A percentile compares a stretch with the other conserved stretches of the same genome.
These are phyloP conservation scores for Silurus glanis DNA, from an alignment of 2,113 vertebrate species.

Conservation along the genomic window DNA sequence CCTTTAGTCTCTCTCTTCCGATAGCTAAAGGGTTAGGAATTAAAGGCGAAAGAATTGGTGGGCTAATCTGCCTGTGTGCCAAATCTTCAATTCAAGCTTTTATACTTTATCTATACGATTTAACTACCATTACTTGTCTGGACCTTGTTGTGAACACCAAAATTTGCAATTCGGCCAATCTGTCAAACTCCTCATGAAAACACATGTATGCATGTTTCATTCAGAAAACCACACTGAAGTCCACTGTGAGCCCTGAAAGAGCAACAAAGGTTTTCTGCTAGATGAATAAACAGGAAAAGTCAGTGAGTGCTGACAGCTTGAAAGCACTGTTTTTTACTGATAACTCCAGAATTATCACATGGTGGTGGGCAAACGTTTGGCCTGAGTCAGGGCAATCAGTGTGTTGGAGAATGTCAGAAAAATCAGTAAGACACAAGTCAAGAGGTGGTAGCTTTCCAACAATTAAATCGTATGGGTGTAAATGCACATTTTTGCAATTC, in stretches of 20 bases:
- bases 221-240: background rate
- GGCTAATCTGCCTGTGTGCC: no score
- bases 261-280: background rate
- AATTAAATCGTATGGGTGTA: no score
- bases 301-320: background rate
- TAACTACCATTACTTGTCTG: no score
- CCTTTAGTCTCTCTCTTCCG: no score
- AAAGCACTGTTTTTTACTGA: background rate
- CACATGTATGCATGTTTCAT: background rate
- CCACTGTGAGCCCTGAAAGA: background rate
- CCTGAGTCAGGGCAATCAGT: conserved; percentile 44
- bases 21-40: no score
- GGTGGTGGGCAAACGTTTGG: conserved; percentile 34
- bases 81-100: no score
- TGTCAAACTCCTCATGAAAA: background rate
- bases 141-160: background rate
- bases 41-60: no score
- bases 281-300: background rate
- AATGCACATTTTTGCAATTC: no score
- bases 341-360: background rate
- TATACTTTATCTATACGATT: no score
- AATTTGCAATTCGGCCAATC: background rate
- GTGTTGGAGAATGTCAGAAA: conserved; percentile 39
- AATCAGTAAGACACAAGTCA: background rate
- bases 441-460: background rate